These are phyloP conservation scores for Sebastes steindachneri DNA, from an alignment of 2,797 vertebrate genomes.

Conservation along the genomic window DNA sequence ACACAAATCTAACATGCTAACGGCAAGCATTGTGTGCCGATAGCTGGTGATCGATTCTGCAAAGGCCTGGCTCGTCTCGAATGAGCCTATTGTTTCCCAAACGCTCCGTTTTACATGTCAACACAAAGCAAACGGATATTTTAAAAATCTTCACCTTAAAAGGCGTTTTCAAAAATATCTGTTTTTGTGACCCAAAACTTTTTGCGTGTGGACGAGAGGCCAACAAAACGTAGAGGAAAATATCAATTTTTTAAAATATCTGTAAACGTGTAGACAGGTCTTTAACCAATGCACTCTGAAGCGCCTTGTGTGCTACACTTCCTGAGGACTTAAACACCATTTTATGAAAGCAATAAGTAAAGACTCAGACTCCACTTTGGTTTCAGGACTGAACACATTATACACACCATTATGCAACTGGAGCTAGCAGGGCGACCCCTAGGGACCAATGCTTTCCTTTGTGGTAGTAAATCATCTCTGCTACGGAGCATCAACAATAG, in stretches of 20 bases:
- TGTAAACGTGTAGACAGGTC: too few species aligned
- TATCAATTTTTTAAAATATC: accelerated
- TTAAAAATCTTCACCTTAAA: too few species aligned
- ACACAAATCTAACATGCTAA: too few species aligned
- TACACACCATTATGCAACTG: constrained; percentile 50
- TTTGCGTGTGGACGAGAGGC: too few species aligned
- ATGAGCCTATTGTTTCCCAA: too few species aligned
- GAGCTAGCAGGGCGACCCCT: constrained; percentile 35
- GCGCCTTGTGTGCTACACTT: background rate
- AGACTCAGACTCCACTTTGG: constrained; percentile 26
- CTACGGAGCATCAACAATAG: background rate
- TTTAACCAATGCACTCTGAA: background rate
- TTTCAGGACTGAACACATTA: constrained; percentile 46
- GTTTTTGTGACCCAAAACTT: accelerated
- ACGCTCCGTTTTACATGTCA: too few species aligned
- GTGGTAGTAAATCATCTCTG: constrained; percentile 35
- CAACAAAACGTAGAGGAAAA: too few species aligned
- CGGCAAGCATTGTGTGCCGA: too few species aligned
- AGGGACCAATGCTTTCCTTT: constrained; percentile 36
- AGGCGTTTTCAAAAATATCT: too few species aligned
- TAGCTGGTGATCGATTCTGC: too few species aligned
- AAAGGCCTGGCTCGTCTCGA: too few species aligned
- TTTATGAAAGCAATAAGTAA: constrained; percentile 43
- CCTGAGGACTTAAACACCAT: constrained; percentile 23
- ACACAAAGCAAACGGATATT: too few species aligned